Evolutionary conservation across 2,888 invertebrate genomes (phyloP).

Genomic region (Aleiodes leptofemur): DNA sequence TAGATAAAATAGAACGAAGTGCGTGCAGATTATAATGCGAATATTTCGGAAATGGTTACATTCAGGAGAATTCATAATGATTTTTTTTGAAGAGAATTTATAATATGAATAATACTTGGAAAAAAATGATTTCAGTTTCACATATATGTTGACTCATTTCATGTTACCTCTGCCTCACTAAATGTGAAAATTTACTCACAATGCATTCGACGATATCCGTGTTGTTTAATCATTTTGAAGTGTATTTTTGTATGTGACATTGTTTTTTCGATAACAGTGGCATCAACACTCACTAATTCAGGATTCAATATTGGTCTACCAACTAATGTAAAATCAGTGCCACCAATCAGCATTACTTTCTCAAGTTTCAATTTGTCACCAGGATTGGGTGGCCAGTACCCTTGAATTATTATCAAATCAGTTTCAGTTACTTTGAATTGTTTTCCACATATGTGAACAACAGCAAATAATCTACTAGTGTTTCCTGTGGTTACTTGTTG

Average conservation of each 20-base stretch:
- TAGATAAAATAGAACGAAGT: too few species aligned
- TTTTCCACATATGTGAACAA: slow-evolving; percentile 87
- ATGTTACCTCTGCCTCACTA: background rate
- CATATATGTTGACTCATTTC: too few species aligned
- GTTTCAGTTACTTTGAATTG: slow-evolving; percentile 91
- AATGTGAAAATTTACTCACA: slow-evolving; percentile 76
- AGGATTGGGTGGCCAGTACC: slow-evolving; percentile 88
- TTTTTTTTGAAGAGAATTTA: too few species aligned
- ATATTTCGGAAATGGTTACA: too few species aligned
- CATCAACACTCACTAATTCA: slow-evolving; percentile 85
- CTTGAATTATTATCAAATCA: slow-evolving; percentile 89
- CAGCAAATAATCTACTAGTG: slow-evolving; percentile 85
- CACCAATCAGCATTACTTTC: slow-evolving; percentile 88
- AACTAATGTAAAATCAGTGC: slow-evolving; percentile 87
- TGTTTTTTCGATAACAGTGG: slow-evolving; percentile 90
- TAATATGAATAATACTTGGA: too few species aligned
- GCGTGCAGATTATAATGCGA: too few species aligned
- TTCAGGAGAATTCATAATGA: too few species aligned
- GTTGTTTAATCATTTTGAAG: slow-evolving; percentile 86
- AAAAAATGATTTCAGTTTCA: too few species aligned
- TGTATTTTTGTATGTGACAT: slow-evolving; percentile 87
- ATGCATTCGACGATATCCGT: slow-evolving; percentile 86
- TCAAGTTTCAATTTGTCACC: slow-evolving; percentile 89
- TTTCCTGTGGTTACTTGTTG: slow-evolving; percentile 77
- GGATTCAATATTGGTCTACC: slow-evolving; percentile 87